Evolutionary conservation across 2,797 vertebrate genomes (phyloP).

Genomic region (Serranus cabrilla): DNA sequence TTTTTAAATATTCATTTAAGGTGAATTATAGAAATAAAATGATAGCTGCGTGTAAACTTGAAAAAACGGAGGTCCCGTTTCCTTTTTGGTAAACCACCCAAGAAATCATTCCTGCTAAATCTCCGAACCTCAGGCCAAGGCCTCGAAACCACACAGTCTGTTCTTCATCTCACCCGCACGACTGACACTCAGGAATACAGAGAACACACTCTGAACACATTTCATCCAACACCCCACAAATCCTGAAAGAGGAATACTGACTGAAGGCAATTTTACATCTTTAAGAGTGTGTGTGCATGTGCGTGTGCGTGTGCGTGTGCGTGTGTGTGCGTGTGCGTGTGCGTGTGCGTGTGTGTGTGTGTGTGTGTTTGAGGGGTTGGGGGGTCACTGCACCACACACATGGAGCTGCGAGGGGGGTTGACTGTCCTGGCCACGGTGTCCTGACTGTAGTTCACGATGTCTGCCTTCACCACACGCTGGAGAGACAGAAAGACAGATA

Average conservation of each 20-base stretch:
- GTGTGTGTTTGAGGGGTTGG: conserved; percentile 20
- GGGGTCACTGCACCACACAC: conserved; percentile 94
- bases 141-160: conserved; percentile 57
- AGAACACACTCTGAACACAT: conserved; percentile 43
- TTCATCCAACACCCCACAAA: conserved; percentile 35
- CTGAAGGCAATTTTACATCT: conserved; percentile 53
- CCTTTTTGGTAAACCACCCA: conserved; percentile 52
- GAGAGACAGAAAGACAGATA: conserved; percentile 32
- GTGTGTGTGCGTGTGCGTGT: conserved; percentile 9
- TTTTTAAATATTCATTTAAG: conserved; percentile 21
- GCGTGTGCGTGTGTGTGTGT: conserved; percentile 18
- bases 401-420: conserved; percentile 96
- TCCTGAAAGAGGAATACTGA: conserved; percentile 75
- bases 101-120: conserved; percentile 51
- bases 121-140: conserved; percentile 54
- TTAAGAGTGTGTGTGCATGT: conserved; percentile 7
- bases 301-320: conserved; percentile 30
- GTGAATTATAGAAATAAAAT: conserved; percentile 57
- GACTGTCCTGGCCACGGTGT: conserved; percentile 90
- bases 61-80: conserved; percentile 39
- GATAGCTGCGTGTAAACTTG: conserved; percentile 69
- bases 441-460: conserved; percentile 99
- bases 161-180: conserved; percentile 48
- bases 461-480: conserved; percentile 98
- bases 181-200: conserved; percentile 58